Conservation (phyloP, 2,888 invertebrate genomes). For the Therioaphis trifolii region DNA sequence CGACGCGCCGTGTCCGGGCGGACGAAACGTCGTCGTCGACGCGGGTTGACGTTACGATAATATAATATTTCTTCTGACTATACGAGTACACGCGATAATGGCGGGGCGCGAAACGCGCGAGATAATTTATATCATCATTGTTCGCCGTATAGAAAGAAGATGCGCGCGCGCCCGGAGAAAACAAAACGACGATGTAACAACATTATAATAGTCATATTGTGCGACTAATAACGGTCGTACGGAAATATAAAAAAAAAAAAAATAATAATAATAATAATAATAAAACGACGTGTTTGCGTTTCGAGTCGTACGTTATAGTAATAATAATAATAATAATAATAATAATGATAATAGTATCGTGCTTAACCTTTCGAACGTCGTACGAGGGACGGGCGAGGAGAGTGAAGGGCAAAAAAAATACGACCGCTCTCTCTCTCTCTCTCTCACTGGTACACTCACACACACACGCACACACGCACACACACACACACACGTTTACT, state of each 20-base stretch:
- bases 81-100: no score
- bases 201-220: neutral
- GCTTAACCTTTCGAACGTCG: conserved; percentile 5
- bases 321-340: no score
- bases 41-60: no score
- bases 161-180: neutral
- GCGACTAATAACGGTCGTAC: neutral
- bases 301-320: neutral
- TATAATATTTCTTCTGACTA: no score
- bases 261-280: neutral
- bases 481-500: no score
- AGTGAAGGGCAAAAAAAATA: neutral
- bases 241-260: no score
- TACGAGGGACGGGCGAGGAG: neutral
- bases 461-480: no score
- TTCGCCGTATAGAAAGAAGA: neutral
- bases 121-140: neutral
- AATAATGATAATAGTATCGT: no score
- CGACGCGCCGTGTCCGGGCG: no score
- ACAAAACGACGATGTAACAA: neutral
- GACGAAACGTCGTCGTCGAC: no score
- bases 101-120: neutral
- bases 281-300: neutral
- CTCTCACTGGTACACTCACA: no score
- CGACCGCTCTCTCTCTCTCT: no score